Percentiles rank a stretch among this genome's conserved stretches.
phyloP scores from a whole-genome alignment of 1,140 invertebrate species.

The Neodiprion fabricii region DNA sequence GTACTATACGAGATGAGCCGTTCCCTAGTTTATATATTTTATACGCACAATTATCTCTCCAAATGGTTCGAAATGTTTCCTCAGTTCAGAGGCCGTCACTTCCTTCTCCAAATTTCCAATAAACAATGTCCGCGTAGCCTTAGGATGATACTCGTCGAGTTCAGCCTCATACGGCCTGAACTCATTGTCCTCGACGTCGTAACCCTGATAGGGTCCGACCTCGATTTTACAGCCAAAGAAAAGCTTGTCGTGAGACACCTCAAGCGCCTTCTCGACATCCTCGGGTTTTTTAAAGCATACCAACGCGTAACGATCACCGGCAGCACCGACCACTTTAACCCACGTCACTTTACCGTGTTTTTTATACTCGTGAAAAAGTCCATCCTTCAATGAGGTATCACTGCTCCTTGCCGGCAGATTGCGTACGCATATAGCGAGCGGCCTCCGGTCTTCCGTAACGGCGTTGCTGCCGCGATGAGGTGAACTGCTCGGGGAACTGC shows the following conservation, averaged over 20 bases:
- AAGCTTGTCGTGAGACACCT: constrained; percentile 93
- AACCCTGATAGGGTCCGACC: constrained; percentile 85
- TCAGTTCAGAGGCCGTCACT: constrained; percentile 84
- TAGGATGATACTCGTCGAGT: constrained; percentile 94
- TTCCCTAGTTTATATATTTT: constrained; percentile 13
- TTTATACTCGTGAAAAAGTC: constrained; percentile 97
- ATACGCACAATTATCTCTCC: constrained; percentile 90
- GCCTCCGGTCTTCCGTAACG: constrained; percentile 73
- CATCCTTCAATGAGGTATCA: constrained; percentile 95
- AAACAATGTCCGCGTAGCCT: constrained; percentile 87
- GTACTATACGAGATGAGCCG: constrained; percentile 3
- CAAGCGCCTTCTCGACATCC: constrained; percentile 93
- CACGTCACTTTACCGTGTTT: constrained; percentile 97
- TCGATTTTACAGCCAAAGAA: constrained; percentile 97
- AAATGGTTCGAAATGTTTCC: constrained; percentile 91
- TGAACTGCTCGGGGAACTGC: constrained; percentile 53
- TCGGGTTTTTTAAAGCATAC: constrained; percentile 96
- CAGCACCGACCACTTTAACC: constrained; percentile 88
- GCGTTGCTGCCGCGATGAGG: constrained; percentile 54
- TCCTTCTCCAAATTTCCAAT: constrained; percentile 95
- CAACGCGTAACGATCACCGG: constrained; percentile 82
- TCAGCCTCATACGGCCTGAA: constrained; percentile 93
- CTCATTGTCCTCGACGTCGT: constrained; percentile 88
- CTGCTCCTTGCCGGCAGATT: constrained; percentile 88
- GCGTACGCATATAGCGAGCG: constrained; percentile 89